These are phyloP conservation scores for Gallinago undulata DNA, from an alignment of 2,113 vertebrate genomes.

Conservation along the genomic window DNA sequence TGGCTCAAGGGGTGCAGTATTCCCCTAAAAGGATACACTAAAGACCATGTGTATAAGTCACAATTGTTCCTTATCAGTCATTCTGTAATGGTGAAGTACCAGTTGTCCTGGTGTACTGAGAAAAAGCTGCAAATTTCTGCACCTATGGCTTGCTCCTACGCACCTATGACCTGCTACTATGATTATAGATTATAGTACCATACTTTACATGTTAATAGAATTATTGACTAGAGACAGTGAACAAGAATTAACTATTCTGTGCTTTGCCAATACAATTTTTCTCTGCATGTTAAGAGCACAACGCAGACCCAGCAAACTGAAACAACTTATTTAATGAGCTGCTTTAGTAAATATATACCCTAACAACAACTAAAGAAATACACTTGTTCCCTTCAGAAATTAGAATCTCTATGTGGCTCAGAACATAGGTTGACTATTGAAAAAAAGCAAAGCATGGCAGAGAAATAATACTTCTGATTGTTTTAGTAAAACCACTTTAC, in stretches of 20 bases:
- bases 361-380: neutral
- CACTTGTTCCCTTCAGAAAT: neutral
- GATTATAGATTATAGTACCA: neutral
- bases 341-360: neutral
- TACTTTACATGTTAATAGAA: neutral
- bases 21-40: neutral
- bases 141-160: neutral
- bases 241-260: neutral
- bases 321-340: neutral
- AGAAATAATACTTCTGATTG: neutral
- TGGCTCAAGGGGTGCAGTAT: neutral
- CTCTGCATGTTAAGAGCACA: neutral
- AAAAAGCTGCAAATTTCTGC: neutral
- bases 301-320: neutral
- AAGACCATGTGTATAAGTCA: fast-evolving
- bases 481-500: neutral
- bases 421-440: neutral
- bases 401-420: neutral
- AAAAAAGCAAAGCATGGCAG: neutral
- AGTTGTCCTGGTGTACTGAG: neutral
- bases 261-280: neutral
- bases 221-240: neutral
- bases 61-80: neutral
- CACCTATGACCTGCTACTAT: neutral
- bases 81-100: neutral